Evolutionary conservation across 2,113 vertebrate genomes (phyloP), one percentile per base, ranked within the genome.

Genomic region (Vicugna pacos): DNA sequence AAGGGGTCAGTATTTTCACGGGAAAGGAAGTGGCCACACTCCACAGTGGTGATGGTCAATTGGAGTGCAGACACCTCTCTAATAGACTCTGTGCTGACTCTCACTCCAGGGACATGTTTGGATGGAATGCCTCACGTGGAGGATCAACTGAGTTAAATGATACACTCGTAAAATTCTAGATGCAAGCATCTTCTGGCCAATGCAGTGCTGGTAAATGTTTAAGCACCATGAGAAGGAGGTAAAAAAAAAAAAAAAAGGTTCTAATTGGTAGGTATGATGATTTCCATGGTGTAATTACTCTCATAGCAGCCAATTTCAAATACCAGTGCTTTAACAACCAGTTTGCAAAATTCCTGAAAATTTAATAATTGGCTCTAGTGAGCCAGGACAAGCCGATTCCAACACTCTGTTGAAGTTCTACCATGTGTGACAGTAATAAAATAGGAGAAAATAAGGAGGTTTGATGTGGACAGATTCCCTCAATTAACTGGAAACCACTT

Each of bases 51-150:
- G 95, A 70, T 10, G 58, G 38, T 24, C 42, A 11, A 1, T 12
- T 95, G 76, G 96, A 97, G 42, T 95, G 93, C 24, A 97, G 97
- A 11, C 97, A 97, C 0, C 96, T 97, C 73, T 14, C 38, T 96
- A 95, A 97, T 94, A 95, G 1, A 94, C 88, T 0, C 88, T 97
- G 54, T 96, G 94, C 76, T 88, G 93, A 95, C 91, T 82, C 93
- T 97, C 88, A 92, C 93, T 93, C 95, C 97, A 93, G 95, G 98
- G 14, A 92, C 98, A 87, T 97, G 96, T 69, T 98, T 96, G 96
- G 94, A 93, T 96, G 89, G 19, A 91, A 12, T 60, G 46, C 26
- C 77, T 46, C 62, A 46, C 1, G 1, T 5, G 35, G 17, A 73
- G 4, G 46, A 35, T 46, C 13, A 8, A 82, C 14, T 10, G 5